Percentiles rank a stretch among this genome's conserved stretches.
These are phyloP conservation scores for Tetrao urogallus DNA, from an alignment of 2,113 vertebrate species.

Conservation along the genomic window DNA sequence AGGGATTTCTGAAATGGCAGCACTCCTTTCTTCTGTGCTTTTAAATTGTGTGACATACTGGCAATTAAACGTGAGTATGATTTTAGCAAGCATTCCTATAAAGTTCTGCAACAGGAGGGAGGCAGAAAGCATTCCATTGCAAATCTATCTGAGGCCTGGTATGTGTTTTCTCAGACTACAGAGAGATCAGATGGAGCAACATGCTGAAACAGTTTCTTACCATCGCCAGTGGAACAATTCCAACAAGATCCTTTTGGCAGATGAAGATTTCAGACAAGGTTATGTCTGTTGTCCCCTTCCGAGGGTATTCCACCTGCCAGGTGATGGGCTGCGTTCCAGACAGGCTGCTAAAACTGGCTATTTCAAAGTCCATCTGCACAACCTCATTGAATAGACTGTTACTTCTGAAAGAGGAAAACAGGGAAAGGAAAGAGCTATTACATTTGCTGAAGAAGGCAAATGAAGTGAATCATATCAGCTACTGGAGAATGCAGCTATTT, in stretches of 20 bases:
- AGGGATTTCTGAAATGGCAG: not conserved
- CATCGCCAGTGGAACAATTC: slow-evolving; percentile 92
- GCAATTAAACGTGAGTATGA: not conserved
- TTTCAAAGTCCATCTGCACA: slow-evolving; percentile 91
- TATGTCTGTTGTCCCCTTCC: slow-evolving; percentile 78
- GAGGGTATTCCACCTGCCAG: slow-evolving; percentile 95
- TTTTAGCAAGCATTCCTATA: not conserved
- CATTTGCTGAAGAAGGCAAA: not conserved
- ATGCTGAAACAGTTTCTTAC: slow-evolving; percentile 76
- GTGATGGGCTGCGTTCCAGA: slow-evolving; percentile 89
- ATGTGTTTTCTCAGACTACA: accelerated
- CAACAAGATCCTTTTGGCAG: slow-evolving; percentile 91
- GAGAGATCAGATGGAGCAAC: not conserved
- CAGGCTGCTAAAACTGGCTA: slow-evolving; percentile 86
- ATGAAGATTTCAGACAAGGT: slow-evolving; percentile 88
- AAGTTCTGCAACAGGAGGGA: not conserved
- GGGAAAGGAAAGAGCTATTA: not conserved
- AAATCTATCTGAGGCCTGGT: not conserved
- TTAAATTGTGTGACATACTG: not conserved
- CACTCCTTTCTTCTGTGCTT: not conserved
- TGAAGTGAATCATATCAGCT: not conserved
- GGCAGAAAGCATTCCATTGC: not conserved
- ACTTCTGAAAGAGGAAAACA: slow-evolving; percentile 76
- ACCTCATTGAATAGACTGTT: slow-evolving; percentile 85
- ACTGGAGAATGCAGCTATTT: not conserved